A percentile compares a stretch with the other conserved stretches of the same genome.
Conservation (phyloP, 2,113 vertebrate species). For the Gallinago jamesoni region DNA sequence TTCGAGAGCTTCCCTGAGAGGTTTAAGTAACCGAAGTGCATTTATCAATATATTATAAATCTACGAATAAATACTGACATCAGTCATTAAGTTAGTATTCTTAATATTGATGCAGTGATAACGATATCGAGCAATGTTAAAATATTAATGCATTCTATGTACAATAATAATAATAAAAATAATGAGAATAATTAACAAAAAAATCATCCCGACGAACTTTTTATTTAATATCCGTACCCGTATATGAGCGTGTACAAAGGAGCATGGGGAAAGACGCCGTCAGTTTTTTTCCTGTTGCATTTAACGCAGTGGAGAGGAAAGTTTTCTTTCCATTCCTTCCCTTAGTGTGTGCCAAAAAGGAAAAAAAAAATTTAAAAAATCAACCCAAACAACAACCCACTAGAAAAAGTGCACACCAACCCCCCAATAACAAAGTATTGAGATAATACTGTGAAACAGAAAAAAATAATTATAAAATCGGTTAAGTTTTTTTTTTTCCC, state of each 20-base stretch:
- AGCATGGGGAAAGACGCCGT: rapidly evolving
- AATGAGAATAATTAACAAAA: neutral
- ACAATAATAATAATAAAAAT: neutral
- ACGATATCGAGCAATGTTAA: neutral
- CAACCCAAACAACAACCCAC: neutral
- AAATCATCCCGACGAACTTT: rapidly evolving
- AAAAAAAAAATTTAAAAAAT: neutral
- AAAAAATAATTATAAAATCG: neutral
- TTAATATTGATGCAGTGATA: neutral
- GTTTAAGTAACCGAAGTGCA: neutral
- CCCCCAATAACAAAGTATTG: neutral
- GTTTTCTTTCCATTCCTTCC: neutral
- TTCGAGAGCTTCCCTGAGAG: neutral
- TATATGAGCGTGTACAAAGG: rapidly evolving
- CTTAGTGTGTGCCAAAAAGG: rapidly evolving
- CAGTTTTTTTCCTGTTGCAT: rapidly evolving
- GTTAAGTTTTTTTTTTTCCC: no score
- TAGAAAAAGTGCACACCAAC: neutral
- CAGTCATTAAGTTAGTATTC: no score
- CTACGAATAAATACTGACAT: neutral
- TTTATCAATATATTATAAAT: neutral
- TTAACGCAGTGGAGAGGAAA: rapidly evolving
- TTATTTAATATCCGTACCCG: neutral
- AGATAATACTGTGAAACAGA: neutral
- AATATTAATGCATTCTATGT: rapidly evolving